Percentiles rank a stretch among this genome's conserved stretches.
Evolutionary conservation across 2,797 vertebrate species (phyloP).

Genomic region (Notolabrus celidotus): DNA sequence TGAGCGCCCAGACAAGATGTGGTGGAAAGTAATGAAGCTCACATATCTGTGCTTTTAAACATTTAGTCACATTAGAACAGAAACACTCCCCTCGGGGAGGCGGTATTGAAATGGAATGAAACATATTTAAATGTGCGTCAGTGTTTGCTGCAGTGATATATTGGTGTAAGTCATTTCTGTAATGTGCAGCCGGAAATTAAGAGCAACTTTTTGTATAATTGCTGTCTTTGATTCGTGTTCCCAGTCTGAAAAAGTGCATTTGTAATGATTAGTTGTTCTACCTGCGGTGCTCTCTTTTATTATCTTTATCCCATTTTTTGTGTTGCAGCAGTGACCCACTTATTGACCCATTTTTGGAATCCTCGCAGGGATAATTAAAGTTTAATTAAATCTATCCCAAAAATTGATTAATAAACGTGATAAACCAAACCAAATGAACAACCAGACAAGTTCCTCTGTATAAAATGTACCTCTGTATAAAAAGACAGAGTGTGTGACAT

Average conservation of each 20-base stretch:
- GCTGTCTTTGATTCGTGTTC: background rate
- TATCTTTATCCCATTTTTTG: background rate
- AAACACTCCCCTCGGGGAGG: background rate
- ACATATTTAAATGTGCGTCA: too few relatives aligned
- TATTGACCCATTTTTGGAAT: conserved; percentile 59
- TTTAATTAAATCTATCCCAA: conserved; percentile 30
- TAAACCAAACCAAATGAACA: conserved; percentile 26
- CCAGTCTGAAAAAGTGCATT: conserved; percentile 13
- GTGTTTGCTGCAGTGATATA: background rate
- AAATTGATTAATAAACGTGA: conserved; percentile 31
- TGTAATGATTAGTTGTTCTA: conserved; percentile 34
- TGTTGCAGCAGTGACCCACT: conserved; percentile 45
- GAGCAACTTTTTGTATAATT: background rate
- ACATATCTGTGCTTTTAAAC: background rate
- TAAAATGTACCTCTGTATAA: background rate
- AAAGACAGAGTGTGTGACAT: conserved; percentile 13
- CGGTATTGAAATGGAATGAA: background rate
- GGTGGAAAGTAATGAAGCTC: background rate
- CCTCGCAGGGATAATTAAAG: conserved; percentile 38
- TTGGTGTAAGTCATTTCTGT: background rate
- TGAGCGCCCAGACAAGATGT: background rate
- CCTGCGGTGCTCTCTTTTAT: conserved; percentile 1
- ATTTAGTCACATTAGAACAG: background rate
- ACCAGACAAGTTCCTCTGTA: background rate
- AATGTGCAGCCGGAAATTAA: too few relatives aligned